Percentiles rank a stretch among this genome's conserved stretches.
Conservation (phyloP, 2,797 vertebrate genomes). For the Leptatherina wallacei region DNA sequence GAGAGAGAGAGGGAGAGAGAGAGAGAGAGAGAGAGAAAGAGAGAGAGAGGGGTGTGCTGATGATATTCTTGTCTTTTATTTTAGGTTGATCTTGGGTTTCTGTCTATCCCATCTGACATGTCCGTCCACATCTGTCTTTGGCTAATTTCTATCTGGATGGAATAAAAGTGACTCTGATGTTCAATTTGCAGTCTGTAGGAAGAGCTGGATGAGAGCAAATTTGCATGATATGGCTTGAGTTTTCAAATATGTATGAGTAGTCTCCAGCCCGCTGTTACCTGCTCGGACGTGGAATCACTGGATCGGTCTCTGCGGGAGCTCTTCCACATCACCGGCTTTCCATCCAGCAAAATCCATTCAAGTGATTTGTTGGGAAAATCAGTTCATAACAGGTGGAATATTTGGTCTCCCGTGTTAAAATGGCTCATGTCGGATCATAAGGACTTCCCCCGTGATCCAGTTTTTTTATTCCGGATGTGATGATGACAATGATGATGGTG, state of each 20-base stretch:
- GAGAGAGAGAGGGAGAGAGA: constrained; percentile 55
- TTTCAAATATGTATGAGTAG: constrained; percentile 70
- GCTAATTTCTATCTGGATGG: constrained; percentile 32
- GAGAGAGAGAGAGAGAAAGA: constrained; percentile 26
- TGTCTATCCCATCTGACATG: constrained; percentile 4
- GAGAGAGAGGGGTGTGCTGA: no score
- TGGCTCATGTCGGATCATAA: constrained; percentile 24
- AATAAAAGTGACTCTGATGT: constrained; percentile 14
- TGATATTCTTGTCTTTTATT: neutral
- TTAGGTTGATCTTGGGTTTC: neutral
- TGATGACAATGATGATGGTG: constrained; percentile 26
- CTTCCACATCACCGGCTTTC: constrained; percentile 40
- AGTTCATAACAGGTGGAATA: constrained; percentile 6
- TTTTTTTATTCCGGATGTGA: constrained; percentile 30
- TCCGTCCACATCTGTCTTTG: constrained; percentile 45
- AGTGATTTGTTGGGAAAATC: constrained; percentile 20
- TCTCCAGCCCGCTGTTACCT: constrained; percentile 36
- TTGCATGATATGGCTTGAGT: constrained; percentile 54
- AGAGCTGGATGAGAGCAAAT: constrained; percentile 23
- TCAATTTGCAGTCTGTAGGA: constrained; percentile 9
- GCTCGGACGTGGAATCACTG: constrained; percentile 19
- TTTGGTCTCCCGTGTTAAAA: constrained; percentile 21
- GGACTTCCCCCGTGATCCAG: neutral
- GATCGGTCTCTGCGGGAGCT: constrained; percentile 25
- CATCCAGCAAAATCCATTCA: constrained; percentile 22